Percentiles rank a stretch among this genome's conserved stretches.
phyloP scores from a whole-genome alignment of 2,113 vertebrate species.

The Lagenorhynchus albirostris region DNA sequence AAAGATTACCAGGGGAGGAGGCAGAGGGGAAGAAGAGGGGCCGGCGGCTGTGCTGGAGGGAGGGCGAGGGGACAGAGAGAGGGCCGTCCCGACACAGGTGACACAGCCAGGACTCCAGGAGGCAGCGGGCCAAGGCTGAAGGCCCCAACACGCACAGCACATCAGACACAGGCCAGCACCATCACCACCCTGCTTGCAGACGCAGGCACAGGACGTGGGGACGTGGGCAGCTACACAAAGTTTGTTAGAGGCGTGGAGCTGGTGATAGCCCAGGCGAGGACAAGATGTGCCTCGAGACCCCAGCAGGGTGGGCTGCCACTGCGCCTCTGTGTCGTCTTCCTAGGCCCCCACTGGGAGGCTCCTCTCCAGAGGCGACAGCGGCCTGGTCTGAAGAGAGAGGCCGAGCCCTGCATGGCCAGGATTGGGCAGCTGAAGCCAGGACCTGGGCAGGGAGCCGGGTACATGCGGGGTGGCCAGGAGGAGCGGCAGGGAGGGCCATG shows the following conservation, averaged over 20 bases:
- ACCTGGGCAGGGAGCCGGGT: not conserved
- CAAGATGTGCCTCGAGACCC: not conserved
- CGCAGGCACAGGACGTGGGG: rapidly evolving
- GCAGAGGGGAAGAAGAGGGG: not conserved
- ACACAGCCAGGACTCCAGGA: not conserved
- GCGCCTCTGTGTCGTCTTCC: not conserved
- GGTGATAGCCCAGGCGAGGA: not conserved
- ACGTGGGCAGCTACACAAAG: too few relatives aligned
- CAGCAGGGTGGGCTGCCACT: not conserved
- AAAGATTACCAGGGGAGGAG: not conserved
- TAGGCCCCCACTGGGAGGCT: not conserved
- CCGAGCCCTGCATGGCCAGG: not conserved
- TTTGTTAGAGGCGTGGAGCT: not conserved
- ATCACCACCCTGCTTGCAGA: not conserved
- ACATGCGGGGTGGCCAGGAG: not conserved
- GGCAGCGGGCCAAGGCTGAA: not conserved
- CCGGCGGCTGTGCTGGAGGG: not conserved
- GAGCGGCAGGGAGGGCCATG: not conserved
- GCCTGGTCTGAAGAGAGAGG: not conserved
- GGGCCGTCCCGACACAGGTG: rapidly evolving
- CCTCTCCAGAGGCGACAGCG: not conserved
- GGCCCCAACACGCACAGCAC: rapidly evolving
- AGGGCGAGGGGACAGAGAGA: rapidly evolving
- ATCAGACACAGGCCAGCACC: too few relatives aligned
- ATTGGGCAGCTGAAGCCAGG: not conserved